Evolutionary conservation across 2,888 invertebrate genomes (phyloP), one percentile per base, ranked within the genome.

Genomic region (Apamea sordens): DNA sequence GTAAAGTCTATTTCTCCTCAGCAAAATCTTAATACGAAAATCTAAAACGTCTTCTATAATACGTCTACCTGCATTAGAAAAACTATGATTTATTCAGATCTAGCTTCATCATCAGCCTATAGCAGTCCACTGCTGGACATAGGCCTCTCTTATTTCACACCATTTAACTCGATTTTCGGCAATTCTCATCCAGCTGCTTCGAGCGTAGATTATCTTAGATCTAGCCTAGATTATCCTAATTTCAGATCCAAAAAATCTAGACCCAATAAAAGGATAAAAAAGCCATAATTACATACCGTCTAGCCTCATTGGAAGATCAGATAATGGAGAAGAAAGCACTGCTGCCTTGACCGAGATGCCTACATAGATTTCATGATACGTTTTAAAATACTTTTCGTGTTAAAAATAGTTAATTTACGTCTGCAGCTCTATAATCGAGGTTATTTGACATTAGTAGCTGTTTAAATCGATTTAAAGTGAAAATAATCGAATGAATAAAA

Each of bases 261-360:
- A 78, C 36, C 0, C 18, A 75, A 61, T 61, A 69, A 69, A 64
- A 72, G 2, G 21, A 50, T 72, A 24, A 44, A 63, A 70, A 10
- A 56, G 1, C 28, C 18, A 53, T 77, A 83, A 79, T 83, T 83
- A 80, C 69, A 65, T 21, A 68, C 59, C 36, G 77, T 76, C 76
- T 80, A 71, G 69, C 76, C 64, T 72, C 82, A 79, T 73, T 77
- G 70, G 64, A 76, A 81, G 77, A 79, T 80, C 80, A 75, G 83
- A 81, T 84, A 83, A 74, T 50, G 36, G n/a, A 71, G 76, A 89
- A 89, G 89, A 89, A 89, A 89, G 84, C 64, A 32, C 0, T 36
- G 7, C 0, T 76, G 44, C 89, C 89, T 86, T 89, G 90, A 73
- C 89, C 90, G 79, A 86, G 80, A 87, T 89, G 65, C 32, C 84